Evolutionary conservation across 1,140 invertebrate species (phyloP), one percentile per base, ranked within the genome.

Genomic region (Ptiloglossa arizonensis): DNA sequence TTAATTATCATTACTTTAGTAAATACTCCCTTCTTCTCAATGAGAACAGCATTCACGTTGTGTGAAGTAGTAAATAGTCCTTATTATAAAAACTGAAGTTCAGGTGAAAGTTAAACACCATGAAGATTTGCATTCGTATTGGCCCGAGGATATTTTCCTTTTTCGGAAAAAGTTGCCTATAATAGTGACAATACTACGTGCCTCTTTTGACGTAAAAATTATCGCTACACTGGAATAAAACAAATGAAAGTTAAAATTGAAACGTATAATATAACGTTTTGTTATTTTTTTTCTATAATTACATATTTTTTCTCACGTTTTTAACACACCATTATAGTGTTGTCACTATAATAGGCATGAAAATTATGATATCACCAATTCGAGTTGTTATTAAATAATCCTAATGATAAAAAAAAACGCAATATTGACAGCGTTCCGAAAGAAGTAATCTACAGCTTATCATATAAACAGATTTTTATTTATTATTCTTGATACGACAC

Each of bases 1-100:
- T 77, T 80, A 80, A 54, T 83, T 81, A 84, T 67, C 27, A 17
- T 73, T 81, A 85, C 54, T 64, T 81, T 78, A 59, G 70, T 81
- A 85, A 73, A 77, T 74, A 67, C 62, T 68, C 83, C 54, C 74
- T 64, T 56, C 29, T 41, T 48, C 60, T 71, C 79, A 71, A 62
- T 27, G 13, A 63, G 56, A 56, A 76, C 17, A 22, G 48, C 52
- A 46, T 72, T 46, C 32, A 19, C 32, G 13, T 69, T 52, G 17
- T 50, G 24, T 54, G 48, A 66, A 22, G 13, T 73, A 73, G 35
- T 66, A 54, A 66, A 73, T 54, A 44, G 15, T 54, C 27, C 13
- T 64, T 19, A n/a, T 29, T 70, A 46, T 17, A 57, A 73, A 63
- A 73, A 66, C 35, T 24, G 24, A 73, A 66, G 48, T 74, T 15